These are phyloP conservation scores for Serinus canaria DNA, from an alignment of 2,113 vertebrate species.

Conservation along the genomic window DNA sequence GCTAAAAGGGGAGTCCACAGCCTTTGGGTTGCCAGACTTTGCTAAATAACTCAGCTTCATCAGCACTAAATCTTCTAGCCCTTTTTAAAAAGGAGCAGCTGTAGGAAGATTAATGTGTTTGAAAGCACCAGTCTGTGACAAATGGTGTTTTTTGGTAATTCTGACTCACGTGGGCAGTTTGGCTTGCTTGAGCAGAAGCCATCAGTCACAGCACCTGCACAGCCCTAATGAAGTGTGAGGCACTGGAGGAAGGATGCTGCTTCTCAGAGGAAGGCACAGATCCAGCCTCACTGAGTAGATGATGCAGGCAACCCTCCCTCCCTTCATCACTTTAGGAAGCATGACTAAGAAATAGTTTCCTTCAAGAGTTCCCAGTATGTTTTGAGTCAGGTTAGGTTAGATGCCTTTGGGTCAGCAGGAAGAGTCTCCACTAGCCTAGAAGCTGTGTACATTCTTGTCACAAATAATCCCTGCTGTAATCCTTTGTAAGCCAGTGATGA, in stretches of 20 bases:
- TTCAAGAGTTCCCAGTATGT: not conserved
- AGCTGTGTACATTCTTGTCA: not conserved
- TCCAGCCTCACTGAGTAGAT: not conserved
- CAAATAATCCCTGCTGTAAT: not conserved
- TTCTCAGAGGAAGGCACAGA: not conserved
- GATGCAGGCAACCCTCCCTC: not conserved
- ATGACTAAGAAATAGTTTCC: not conserved
- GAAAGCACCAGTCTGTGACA: conserved; percentile 33
- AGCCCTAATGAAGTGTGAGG: not conserved
- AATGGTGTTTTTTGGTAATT: conserved; percentile 11
- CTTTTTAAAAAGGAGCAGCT: not conserved
- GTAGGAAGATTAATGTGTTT: conserved; percentile 16
- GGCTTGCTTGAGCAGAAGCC: conserved; percentile 4
- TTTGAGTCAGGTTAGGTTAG: not conserved
- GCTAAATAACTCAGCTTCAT: not conserved
- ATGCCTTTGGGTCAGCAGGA: not conserved
- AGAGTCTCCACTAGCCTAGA: not conserved
- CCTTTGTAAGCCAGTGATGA: not conserved
- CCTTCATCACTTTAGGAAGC: not conserved
- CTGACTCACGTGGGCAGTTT: not conserved
- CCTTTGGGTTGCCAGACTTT: not conserved
- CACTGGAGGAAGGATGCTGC: not conserved
- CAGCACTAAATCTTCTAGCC: not conserved
- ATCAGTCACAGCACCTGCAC: not conserved
- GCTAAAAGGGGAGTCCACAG: not conserved